These are phyloP conservation scores for Hyaena hyaena DNA, from an alignment of 2,113 vertebrate species.

Conservation along the genomic window DNA sequence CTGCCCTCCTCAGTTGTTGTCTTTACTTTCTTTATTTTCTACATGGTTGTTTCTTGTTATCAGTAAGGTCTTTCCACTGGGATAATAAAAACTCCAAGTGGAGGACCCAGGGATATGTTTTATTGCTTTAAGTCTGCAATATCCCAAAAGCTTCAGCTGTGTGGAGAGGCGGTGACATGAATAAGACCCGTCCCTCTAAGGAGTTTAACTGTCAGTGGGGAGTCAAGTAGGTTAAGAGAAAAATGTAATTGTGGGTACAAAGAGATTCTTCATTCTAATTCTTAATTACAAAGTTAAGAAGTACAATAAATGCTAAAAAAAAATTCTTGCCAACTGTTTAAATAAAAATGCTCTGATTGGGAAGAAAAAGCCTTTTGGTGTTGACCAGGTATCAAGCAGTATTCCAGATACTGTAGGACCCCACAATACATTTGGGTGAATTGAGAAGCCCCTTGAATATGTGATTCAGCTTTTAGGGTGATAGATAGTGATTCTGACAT, in stretches of 20 bases:
- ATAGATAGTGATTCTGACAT: background rate
- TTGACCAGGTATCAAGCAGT: background rate
- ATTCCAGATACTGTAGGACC: background rate
- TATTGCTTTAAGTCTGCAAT: background rate
- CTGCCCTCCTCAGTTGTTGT: background rate
- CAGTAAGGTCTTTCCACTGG: background rate
- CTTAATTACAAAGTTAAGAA: background rate
- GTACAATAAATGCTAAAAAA: background rate
- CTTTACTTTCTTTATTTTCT: background rate
- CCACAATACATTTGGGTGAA: background rate
- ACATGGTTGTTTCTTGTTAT: background rate
- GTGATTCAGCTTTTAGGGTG: background rate
- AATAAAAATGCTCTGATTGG: background rate
- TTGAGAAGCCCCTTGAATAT: background rate
- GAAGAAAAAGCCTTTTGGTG: background rate
- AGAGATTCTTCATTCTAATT: background rate
- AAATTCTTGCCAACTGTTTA: background rate
- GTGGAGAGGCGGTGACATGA: background rate
- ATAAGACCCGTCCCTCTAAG: background rate
- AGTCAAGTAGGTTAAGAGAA: background rate
- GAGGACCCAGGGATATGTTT: background rate
- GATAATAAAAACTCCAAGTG: background rate
- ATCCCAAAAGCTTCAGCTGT: background rate
- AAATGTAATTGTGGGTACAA: background rate
- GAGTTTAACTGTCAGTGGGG: background rate